Evolutionary conservation across 2,113 vertebrate genomes (phyloP).

Genomic region (Nothobranchius kuhntae): DNA sequence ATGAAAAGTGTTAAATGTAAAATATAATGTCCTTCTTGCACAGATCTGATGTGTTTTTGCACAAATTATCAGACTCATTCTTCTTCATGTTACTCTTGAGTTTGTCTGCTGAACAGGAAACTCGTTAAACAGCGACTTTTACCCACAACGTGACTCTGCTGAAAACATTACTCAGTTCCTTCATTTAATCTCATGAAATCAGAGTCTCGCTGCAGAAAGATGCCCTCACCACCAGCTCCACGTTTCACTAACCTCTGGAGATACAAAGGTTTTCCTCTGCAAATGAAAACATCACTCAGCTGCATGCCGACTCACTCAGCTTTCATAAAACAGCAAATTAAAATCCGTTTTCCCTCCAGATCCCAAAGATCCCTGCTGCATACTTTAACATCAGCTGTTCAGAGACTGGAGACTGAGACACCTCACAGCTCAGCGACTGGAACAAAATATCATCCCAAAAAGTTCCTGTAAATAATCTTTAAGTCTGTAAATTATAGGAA

Average conservation of each 20-base stretch:
- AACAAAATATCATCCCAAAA: background rate
- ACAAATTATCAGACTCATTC: slow-evolving; percentile 1
- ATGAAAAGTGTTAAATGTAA: no score
- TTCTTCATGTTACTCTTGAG: slow-evolving; percentile 13
- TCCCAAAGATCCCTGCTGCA: slow-evolving; percentile 9
- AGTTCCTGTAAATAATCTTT: no score
- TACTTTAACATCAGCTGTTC: slow-evolving; percentile 1
- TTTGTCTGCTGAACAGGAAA: background rate
- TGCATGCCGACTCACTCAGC: background rate
- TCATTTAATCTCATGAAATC: background rate
- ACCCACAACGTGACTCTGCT: slow-evolving; percentile 4
- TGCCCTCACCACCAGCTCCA: background rate
- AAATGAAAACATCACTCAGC: slow-evolving; percentile 44
- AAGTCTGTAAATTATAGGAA: no score
- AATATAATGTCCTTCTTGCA: no score
- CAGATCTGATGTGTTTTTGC: background rate
- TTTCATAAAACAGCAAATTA: slow-evolving; percentile 29
- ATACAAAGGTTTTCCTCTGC: slow-evolving; percentile 8
- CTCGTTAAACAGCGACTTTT: background rate
- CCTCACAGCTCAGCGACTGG: background rate
- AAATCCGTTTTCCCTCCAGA: slow-evolving; percentile 13
- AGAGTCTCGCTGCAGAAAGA: background rate
- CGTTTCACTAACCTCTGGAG: background rate
- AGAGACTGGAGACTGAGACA: background rate
- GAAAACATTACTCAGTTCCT: slow-evolving; percentile 20